phyloP scores from a whole-genome alignment of 2,888 invertebrate genomes.

The Boloria euphrosyne region DNA sequence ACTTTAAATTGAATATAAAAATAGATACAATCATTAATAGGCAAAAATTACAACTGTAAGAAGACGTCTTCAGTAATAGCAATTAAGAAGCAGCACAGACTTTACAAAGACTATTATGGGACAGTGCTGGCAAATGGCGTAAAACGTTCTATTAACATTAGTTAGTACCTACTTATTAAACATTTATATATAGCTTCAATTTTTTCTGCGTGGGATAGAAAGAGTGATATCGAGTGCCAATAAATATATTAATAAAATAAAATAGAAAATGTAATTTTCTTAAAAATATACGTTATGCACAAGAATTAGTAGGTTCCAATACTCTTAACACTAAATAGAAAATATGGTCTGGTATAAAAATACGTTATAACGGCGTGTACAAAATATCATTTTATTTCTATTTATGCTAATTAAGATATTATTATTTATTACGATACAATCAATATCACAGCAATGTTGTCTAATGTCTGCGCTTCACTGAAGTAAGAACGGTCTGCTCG shows the following conservation, averaged over 20 bases:
- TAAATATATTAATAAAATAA: no score
- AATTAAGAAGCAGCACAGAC: conserved; percentile 4
- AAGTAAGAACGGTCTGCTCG: conserved; percentile 45
- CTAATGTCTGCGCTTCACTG: not conserved
- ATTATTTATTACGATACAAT: not conserved
- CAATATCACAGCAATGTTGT: not conserved
- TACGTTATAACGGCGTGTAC: no score
- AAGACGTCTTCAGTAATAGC: not conserved
- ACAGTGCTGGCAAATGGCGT: not conserved
- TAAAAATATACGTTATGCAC: no score
- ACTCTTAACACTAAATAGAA: no score
- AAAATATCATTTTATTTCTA: not conserved
- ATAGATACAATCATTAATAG: not conserved
- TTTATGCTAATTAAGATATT: not conserved
- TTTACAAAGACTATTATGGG: not conserved
- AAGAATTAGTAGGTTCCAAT: no score
- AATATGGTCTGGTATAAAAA: no score
- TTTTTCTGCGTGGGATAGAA: no score
- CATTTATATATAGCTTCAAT: no score
- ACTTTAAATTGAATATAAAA: not conserved
- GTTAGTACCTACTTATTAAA: no score
- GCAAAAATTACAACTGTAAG: not conserved
- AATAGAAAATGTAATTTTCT: no score
- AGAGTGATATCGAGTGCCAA: no score
- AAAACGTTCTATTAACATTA: no score